Evolutionary conservation across 1,140 invertebrate species (phyloP), one percentile per base, ranked within the genome.

Genomic region (Hyles vespertilio): DNA sequence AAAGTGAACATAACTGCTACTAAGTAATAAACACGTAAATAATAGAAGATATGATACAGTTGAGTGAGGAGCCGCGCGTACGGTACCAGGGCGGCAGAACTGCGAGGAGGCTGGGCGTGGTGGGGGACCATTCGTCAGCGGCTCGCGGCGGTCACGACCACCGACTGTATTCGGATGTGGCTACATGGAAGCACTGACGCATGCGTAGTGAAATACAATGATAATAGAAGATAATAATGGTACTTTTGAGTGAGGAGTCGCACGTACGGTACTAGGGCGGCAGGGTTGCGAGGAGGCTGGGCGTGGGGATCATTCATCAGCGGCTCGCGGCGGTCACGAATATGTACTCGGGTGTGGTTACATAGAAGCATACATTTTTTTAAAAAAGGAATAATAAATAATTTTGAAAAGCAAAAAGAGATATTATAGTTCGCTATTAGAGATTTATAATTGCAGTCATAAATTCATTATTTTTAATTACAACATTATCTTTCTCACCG

Each of bases 271-370:
- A 69, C 67, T 60, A 69, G 72, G 68, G 50, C 54, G 49, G 55
- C 65, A 68, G 62, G 59, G 66, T 61, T 63, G 62, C 62, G 67
- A 72, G 67, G 58, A 56, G 58, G 61, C 48, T 57, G 59, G 67
- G 69, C 62, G 68, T 59, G 64, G 65, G 61, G 65, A 61, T 70
- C 67, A 78, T 77, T 69, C 67, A 69, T 82, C 72, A 76, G 72
- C 76, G 73, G 79, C 81, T 82, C 71, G 78, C 74, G 81, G 78
- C 78, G 69, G 52, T 83, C 80, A 80, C 77, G 77, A 75, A 67
- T 60, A 61, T 56, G 53, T 58, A 50, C 63, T 5, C 4, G 8
- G 36, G 0, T 40, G 5, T 40, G 8, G 36, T 5, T 8, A 40
- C 8, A 40, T 8, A 40, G 36, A 40, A 5, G 36, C 8, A 8